Conservation (phyloP, 1,140 invertebrate genomes). For the Lepidurus couesii region DNA sequence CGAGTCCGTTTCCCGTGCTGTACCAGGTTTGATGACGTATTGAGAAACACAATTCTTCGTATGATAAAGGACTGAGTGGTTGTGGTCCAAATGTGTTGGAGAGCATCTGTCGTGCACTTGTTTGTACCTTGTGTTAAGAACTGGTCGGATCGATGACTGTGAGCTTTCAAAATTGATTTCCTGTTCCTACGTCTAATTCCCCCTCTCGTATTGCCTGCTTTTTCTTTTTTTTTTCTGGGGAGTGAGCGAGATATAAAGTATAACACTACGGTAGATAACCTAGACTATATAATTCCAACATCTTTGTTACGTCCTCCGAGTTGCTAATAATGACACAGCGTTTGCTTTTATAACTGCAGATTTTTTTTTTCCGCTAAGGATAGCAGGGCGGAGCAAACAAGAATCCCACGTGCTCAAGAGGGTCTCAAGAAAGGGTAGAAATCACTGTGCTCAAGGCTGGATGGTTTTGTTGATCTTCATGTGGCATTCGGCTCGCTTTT, state of each 20-base stretch:
- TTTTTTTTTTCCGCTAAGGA: background rate
- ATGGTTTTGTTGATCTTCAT: background rate
- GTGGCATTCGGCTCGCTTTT: background rate
- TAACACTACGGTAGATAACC: too few species aligned
- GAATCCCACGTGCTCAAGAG: slow-evolving; percentile 2
- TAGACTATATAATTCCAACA: too few species aligned
- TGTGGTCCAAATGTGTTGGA: background rate
- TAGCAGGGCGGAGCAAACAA: background rate
- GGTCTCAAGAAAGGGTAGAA: background rate
- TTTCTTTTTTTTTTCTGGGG: too few species aligned
- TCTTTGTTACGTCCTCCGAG: background rate
- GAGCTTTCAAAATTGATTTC: too few species aligned
- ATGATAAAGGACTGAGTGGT: slow-evolving; percentile 1
- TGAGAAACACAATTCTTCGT: background rate
- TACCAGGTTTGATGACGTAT: background rate
- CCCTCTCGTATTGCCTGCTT: too few species aligned
- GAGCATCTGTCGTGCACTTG: background rate
- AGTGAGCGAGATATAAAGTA: too few species aligned
- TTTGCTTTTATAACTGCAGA: background rate
- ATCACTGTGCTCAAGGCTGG: background rate
- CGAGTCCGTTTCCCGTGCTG: background rate
- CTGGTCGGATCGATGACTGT: background rate
- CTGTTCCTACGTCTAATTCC: too few species aligned
- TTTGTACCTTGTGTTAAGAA: background rate
- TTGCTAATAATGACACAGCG: background rate